These are phyloP conservation scores for Agonopterix subpropinquella DNA, from an alignment of 2,888 invertebrate genomes.

Conservation along the genomic window DNA sequence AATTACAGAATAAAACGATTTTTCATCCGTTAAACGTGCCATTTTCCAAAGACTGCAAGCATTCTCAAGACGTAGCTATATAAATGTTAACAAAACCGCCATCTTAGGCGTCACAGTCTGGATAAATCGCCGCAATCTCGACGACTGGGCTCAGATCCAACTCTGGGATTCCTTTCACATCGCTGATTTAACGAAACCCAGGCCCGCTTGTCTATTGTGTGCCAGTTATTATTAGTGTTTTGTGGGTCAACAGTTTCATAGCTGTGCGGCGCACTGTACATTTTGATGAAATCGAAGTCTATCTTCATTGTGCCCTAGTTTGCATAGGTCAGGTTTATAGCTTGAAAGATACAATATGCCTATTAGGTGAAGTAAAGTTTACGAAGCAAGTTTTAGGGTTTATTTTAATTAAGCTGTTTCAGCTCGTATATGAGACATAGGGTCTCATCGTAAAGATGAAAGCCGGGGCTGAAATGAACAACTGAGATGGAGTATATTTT, in stretches of 20 bases:
- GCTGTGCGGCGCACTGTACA: slow-evolving; percentile 19
- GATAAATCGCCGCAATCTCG: slow-evolving; percentile 56
- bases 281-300: slow-evolving; percentile 20
- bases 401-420: neutral
- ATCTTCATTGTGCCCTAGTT: slow-evolving; percentile 13
- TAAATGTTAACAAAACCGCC: slow-evolving; percentile 1
- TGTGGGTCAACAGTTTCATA: slow-evolving; percentile 35
- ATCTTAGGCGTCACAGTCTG: slow-evolving; percentile 33
- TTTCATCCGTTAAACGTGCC: too few relatives aligned
- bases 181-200: slow-evolving; percentile 52
- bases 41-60: too few relatives aligned
- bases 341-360: too few relatives aligned
- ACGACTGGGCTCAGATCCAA: slow-evolving; percentile 52
- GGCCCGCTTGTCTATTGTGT: slow-evolving; percentile 38
- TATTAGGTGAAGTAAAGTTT: too few relatives aligned
- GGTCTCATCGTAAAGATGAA: too few relatives aligned
- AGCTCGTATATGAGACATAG: neutral
- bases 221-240: slow-evolving; percentile 42
- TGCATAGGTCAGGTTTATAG: neutral
- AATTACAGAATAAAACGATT: too few relatives aligned
- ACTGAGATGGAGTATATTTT: too few relatives aligned
- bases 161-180: slow-evolving; percentile 48
- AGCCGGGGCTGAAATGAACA: too few relatives aligned
- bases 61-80: neutral
- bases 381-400: too few relatives aligned